phyloP scores from a whole-genome alignment of 2,113 vertebrate species.

The Crotalus viridis region DNA sequence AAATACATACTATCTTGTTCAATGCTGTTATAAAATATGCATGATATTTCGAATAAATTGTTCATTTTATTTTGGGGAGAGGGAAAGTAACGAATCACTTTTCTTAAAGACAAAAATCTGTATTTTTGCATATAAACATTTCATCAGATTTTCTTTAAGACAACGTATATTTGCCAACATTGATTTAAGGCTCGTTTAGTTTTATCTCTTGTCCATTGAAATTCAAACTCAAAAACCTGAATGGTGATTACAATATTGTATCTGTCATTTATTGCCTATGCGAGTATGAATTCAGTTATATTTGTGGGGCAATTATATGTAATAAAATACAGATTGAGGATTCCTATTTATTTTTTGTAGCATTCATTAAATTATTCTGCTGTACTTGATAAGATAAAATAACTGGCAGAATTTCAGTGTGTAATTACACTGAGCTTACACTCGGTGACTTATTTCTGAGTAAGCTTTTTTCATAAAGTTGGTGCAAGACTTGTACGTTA shows the following conservation, averaged over 20 bases:
- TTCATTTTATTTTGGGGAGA: not conserved
- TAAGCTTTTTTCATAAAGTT: not conserved
- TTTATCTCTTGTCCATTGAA: not conserved
- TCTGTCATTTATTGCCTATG: conserved; percentile 12
- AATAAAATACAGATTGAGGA: not conserved
- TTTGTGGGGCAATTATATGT: not conserved
- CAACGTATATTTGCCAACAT: not conserved
- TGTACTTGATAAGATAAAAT: not conserved
- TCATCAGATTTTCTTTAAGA: not conserved
- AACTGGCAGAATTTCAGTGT: not conserved
- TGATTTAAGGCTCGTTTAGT: not conserved
- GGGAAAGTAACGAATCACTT: not conserved
- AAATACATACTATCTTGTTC: not conserved
- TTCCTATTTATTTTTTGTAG: conserved; percentile 7
- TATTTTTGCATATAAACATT: not conserved
- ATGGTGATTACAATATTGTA: conserved; percentile 9
- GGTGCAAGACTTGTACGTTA: not conserved
- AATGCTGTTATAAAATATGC: not conserved
- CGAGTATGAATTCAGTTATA: not conserved
- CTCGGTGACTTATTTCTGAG: not conserved
- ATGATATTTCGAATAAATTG: not conserved
- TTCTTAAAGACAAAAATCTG: not conserved
- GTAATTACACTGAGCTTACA: not conserved
- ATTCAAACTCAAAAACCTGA: not conserved
- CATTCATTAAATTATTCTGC: not conserved